Evolutionary conservation across 2,797 vertebrate species (phyloP).

Genomic region (Coccyzus lansbergi): DNA sequence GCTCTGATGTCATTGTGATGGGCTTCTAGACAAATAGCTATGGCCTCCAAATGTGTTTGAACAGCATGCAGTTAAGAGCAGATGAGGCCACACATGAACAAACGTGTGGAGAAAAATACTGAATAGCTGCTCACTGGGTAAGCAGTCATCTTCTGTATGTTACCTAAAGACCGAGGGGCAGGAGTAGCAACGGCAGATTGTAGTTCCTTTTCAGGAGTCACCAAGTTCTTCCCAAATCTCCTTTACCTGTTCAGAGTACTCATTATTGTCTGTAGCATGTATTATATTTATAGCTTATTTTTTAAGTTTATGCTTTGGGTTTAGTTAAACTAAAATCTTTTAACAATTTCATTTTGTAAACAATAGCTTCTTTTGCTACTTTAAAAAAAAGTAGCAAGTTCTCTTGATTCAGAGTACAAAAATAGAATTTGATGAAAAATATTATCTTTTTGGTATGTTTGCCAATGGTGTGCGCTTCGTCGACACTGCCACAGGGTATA

Average conservation of each 20-base stretch:
- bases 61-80: not conserved
- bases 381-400: not conserved
- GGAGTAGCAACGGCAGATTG: not conserved
- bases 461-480: not conserved
- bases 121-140: not conserved
- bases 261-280: not conserved
- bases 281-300: not conserved
- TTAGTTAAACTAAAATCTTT: not conserved
- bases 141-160: not conserved
- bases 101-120: not conserved
- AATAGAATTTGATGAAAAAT: not conserved
- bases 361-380: not conserved
- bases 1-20: not conserved
- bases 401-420: not conserved
- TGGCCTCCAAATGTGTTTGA: not conserved
- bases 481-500: not conserved
- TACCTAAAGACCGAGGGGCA: not conserved
- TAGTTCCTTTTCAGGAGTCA: not conserved
- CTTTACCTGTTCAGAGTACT: not conserved
- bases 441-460: not conserved
- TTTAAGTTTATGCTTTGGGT: not conserved
- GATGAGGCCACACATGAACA: conserved; percentile 42
- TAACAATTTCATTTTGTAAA: not conserved
- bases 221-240: not conserved
- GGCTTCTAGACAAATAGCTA: conserved; percentile 49